Conservation (phyloP, 2,888 invertebrate genomes). For the Elegia similella region DNA sequence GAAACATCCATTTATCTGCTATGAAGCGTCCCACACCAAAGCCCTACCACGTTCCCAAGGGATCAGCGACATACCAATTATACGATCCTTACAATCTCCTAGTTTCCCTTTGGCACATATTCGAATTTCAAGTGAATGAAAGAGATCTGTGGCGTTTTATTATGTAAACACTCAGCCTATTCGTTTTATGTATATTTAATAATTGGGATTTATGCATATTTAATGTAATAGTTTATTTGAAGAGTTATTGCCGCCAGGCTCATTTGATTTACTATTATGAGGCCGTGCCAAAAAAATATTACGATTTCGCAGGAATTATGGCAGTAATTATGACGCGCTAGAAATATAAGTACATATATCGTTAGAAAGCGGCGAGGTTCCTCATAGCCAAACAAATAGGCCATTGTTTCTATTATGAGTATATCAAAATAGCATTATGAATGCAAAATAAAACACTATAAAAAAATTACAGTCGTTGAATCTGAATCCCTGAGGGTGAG, state of each 20-base stretch:
- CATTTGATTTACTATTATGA: neutral
- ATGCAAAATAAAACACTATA: too few relatives aligned
- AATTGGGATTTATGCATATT: neutral
- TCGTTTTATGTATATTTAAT: neutral
- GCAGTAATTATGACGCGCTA: neutral
- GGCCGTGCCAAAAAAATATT: neutral
- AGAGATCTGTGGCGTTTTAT: neutral
- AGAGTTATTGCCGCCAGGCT: neutral
- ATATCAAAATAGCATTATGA: too few relatives aligned
- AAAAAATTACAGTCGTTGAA: conserved; percentile 18
- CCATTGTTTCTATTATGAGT: too few relatives aligned
- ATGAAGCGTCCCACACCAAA: too few relatives aligned
- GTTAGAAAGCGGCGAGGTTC: neutral
- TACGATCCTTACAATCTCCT: too few relatives aligned
- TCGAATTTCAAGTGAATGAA: neutral
- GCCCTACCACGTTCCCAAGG: too few relatives aligned
- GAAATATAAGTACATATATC: neutral
- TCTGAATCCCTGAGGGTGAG: conserved; percentile 43
- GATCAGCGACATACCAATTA: too few relatives aligned
- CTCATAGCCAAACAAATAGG: too few relatives aligned
- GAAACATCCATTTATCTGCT: too few relatives aligned
- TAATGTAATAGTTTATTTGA: neutral
- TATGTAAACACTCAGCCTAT: neutral
- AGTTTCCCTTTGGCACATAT: neutral
- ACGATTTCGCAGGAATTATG: neutral